Evolutionary conservation across 2,888 invertebrate species (phyloP), one percentile per base, ranked within the genome.

Genomic region (Drosophila basisetae): DNA sequence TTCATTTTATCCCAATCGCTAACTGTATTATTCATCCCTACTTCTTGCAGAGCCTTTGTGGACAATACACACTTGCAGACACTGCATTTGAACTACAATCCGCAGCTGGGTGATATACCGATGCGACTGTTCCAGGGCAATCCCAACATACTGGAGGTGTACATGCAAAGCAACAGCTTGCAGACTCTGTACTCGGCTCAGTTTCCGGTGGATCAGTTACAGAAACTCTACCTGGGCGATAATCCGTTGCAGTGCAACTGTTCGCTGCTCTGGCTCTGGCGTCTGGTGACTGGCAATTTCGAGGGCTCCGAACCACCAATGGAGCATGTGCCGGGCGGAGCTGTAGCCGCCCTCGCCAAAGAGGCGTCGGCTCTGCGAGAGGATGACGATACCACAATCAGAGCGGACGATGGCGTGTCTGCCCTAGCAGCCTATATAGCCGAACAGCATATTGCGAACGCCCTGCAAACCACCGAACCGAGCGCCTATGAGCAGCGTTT

Each of bases 181-280:
- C 95, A 95, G 83, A 96, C 96, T 1, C 94, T 97, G 11, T 97
- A 96, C 91, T 96, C 96, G 0, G 96, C 96, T 35, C 96, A 97
- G 92, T 97, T 97, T 90, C 97, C 97, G 37, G 95, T 97, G 85
- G 97, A 97, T 91, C 96, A 96, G 83, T 94, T 98, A 82, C 95
- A 95, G 90, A 95, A 95, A 71, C 94, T 98, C 39, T 95, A 96
- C 80, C 94, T 98, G 62, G 96, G 96, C 39, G 97, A 97, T 37
- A 97, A 98, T 94, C 97, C 97, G 0, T 94, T 98, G 76, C 95
- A 95, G 72, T 98, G 98, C 93, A 98, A 98, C 93, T 98, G 98
- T 92, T 97, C 97, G 60, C 94, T 98, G 71, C 94, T 96, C 74
- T 98, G 98, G 98, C 94, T 98, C 52, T 97, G 97, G 97, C 96